Base-by-base conservation (phyloP, 1,140 invertebrate genomes). In the Bombus cullumanus region DNA sequence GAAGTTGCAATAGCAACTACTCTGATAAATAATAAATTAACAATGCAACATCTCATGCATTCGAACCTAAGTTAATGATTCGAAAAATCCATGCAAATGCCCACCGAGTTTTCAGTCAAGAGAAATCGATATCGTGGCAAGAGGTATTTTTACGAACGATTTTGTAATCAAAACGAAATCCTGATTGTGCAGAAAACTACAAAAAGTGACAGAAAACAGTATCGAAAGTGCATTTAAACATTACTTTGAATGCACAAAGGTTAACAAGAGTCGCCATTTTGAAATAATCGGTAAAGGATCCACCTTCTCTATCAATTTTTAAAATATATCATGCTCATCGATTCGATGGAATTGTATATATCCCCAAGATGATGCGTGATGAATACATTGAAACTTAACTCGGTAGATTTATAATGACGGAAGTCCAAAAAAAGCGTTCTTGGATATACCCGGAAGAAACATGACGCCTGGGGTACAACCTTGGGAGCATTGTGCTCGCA, bases 201-300 rank as follows among this genome's bases (percentile, higher is more conserved):
- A n/a, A 22, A 53, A 64, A 68, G 10, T 5, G 28, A 34, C 18
- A 18, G 9, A 28, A 53, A 64, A 47, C 0, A 3, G 12, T 8
- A 15, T 41, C n/a, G 22, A 72, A 75, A 28, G 41, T n/a, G 41
- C 59, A 66, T 75, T 75, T 75, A 81, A 81, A 85, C 37, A 85
- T 75, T 74, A 28, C 69, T 81, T 13, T 37, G 57, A n/a, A 18
- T 43, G 64, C 41, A 80, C 71, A 79, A 85, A 90, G 85, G 89
- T 88, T 90, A 89, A 90, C 89, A 90, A 71, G 80, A 72, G 89
- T 79, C 89, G 89, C 89, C 89, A 90, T 90, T 90, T 90, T 90
- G 89, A 79, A 88, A 83, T 87, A 87, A 81, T 84, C 73, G 66
- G 86, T 72, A 80, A 87, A 85, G 89, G 77, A 83, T 78, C 43